Evolutionary conservation across 2,797 vertebrate genomes (phyloP), one percentile per base, ranked within the genome.

Genomic region (Oryzias sinensis): DNA sequence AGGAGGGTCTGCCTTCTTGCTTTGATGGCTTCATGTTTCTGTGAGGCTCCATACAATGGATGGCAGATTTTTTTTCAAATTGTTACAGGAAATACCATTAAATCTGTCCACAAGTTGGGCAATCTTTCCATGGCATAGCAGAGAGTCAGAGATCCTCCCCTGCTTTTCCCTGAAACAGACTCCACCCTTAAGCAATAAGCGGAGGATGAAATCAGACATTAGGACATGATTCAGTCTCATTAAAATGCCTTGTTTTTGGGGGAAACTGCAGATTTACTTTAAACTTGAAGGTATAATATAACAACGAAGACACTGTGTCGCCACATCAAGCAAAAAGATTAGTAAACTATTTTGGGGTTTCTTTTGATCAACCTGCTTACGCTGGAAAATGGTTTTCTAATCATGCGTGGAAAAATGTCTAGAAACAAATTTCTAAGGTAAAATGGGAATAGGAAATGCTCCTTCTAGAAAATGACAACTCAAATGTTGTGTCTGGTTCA

Each of bases 81-180:
- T 54, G 73, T 77, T 54, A 59, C 56, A 71, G 68, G 71, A 59
- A 74, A 74, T 41, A 27, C 69, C 60, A 75, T 86, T 79, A 72
- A 48, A 85, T 84, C 81, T 33, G 56, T 82, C 77, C 59, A 41
- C 62, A 62, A 76, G 80, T 72, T 83, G 80, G 79, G 60, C 76
- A 81, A 79, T 80, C 68, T 69, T 83, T 73, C 80, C 77, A 77
- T 59, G 41, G 51, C 59, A 55, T 50, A 48, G 58, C 49, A 50
- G 49, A 68, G 46, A 47, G 9, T 53, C 57, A 53, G 50, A 62
- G 48, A 37, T 37, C 33, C 42, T 43, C 52, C 70, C 56, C 59
- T 71, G 60, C 64, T 74, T 74, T 65, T 47, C 43, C 49, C 50
- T 8, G 49, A 81, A 74, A 84, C 66, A 74, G 72, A 79, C 81